Conservation (phyloP, 2,888 invertebrate species). For the Sceliomorpha sp. region DNA sequence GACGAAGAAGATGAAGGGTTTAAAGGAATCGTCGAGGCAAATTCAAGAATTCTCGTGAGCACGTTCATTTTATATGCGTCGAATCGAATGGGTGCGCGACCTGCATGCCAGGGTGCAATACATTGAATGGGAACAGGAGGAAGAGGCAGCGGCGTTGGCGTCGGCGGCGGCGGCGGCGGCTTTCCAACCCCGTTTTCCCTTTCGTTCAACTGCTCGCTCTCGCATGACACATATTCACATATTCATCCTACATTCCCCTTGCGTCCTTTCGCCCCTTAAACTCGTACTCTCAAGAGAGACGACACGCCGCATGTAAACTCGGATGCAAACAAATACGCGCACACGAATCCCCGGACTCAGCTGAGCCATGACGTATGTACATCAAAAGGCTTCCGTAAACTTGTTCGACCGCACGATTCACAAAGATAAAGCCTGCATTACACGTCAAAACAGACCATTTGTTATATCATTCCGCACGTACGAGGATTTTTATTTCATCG, state of each 20-base stretch:
- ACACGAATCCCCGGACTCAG: conserved; percentile 61
- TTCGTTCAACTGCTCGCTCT: conserved; percentile 69
- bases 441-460: conserved; percentile 28
- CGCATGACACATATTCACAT: conserved; percentile 73
- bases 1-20: conserved; percentile 18
- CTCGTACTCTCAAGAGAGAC: conserved; percentile 45
- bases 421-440: conserved; percentile 42
- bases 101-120: conserved; percentile 63
- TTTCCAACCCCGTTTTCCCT: conserved; percentile 72
- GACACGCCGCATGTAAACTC: conserved; percentile 50
- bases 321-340: conserved; percentile 55
- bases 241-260: conserved; percentile 63
- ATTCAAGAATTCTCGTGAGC: conserved; percentile 58
- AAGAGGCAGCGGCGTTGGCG: conserved; percentile 46
- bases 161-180: conserved; percentile 60
- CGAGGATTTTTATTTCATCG: conserved; percentile 1
- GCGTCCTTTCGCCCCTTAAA: conserved; percentile 53
- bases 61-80: conserved; percentile 63
- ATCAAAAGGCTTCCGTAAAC: conserved; percentile 58
- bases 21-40: conserved; percentile 10
- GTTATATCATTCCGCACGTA: conserved; percentile 22
- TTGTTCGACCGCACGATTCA: conserved; percentile 63
- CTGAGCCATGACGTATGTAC: conserved; percentile 65
- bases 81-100: conserved; percentile 63
- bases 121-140: conserved; percentile 56